Evolutionary conservation across 2,888 invertebrate genomes (phyloP).

Genomic region (Unio pictorum): DNA sequence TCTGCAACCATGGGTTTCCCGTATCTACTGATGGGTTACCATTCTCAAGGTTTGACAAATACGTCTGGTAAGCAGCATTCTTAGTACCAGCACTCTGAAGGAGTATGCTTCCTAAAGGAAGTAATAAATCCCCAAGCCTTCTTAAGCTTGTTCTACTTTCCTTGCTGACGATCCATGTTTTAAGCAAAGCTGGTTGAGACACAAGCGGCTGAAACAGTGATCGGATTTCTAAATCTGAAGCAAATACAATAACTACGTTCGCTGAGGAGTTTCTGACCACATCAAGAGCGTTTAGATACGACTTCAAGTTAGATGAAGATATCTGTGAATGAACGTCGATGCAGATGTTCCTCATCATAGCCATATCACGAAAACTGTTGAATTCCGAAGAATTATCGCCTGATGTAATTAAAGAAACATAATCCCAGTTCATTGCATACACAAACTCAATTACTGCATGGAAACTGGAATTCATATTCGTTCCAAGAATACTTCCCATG

Average conservation of each 20-base stretch:
- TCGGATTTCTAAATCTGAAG: constrained; percentile 21
- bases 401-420: constrained; percentile 44
- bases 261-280: constrained; percentile 9
- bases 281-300: constrained; percentile 4
- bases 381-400: constrained; percentile 8
- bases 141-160: constrained; percentile 29
- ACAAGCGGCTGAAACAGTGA: constrained; percentile 27
- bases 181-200: constrained; percentile 14
- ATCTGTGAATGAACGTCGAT: constrained; percentile 16
- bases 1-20: constrained; percentile 25
- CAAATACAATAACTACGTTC: constrained; percentile 27
- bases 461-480: constrained; percentile 1
- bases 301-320: not conserved
- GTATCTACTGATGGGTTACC: not conserved
- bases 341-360: constrained; percentile 37
- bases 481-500: constrained; percentile 1
- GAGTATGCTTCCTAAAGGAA: constrained; percentile 35
- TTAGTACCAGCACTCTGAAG: constrained; percentile 26
- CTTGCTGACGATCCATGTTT: constrained; percentile 31
- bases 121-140: constrained; percentile 16
- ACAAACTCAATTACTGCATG: constrained; percentile 38
- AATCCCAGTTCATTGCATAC: constrained; percentile 36
- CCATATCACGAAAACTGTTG: constrained; percentile 23
- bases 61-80: constrained; percentile 26
- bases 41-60: constrained; percentile 7